Evolutionary conservation across 2,888 invertebrate genomes (phyloP), one percentile per base, ranked within the genome.

Genomic region (Leptarthrus brevirostris): DNA sequence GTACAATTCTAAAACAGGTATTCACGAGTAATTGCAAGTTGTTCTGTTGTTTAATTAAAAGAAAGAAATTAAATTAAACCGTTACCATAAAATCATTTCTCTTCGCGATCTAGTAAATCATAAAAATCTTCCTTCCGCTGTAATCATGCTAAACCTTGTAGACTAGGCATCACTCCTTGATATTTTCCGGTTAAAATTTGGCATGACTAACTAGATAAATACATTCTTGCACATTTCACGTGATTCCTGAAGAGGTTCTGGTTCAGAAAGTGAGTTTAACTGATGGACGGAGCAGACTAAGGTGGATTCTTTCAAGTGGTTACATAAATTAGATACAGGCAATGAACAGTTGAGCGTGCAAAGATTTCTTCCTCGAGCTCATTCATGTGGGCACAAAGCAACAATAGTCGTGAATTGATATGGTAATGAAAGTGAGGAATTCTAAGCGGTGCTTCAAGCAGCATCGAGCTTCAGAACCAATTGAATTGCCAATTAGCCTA

Each of bases 401-500:
- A 49, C 54, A 34, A 18, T 16, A 20, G 16, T 36, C 58, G 34
- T 10, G 36, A 20, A 58, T 58, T 58, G 58, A 36, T 58, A 58
- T 58, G 58, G 36, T 58, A 58, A 58, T 58, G 58, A n/a, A 58
- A 40, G 3, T 58, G 58, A 12, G 22, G 22, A 40, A 53, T 53
- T 53, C 53, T 53, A 53, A 22, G 12, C 12, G 53, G 10, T 53
- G 20, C 36, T 26, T 58, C 34, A 34, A 58, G 58, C 36, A 16
- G 26, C 56, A 8, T 56, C 56, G 16, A 56, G 56, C 18, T 20
- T 36, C 36, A 58, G 58, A 58, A 58, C 58, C 34, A 58, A 58
- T 40, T 58, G 58, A 58, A 36, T 58, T 18, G 58, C 36, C 58
- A 58, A 58, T 58, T 58, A 58, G 58, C 16, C n/a, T 20, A n/a